Conservation (phyloP, 2,888 invertebrate genomes). For the Acrobasis repandana region DNA sequence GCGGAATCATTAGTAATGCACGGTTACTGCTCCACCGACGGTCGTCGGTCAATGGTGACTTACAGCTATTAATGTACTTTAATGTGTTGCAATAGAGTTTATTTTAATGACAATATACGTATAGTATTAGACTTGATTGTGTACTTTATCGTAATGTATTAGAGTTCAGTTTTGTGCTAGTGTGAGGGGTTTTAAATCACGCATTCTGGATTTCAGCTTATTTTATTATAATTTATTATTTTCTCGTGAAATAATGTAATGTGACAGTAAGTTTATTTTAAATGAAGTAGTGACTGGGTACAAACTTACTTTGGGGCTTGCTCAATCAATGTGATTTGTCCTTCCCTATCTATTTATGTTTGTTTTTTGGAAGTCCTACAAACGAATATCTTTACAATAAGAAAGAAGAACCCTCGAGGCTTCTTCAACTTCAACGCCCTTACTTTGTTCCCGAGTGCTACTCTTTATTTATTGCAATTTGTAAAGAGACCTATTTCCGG, state of each 20-base stretch:
- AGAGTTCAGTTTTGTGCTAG: neutral
- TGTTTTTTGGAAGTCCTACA: too few relatives aligned
- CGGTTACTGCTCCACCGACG: neutral
- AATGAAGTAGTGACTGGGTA: too few relatives aligned
- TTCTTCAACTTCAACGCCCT: neutral
- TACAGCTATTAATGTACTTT: neutral
- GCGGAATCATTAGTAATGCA: constrained; percentile 16
- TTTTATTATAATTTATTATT: too few relatives aligned
- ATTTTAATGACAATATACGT: neutral
- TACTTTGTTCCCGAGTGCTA: neutral
- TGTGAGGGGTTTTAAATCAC: too few relatives aligned
- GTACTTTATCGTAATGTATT: neutral
- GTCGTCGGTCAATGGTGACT: constrained; percentile 1
- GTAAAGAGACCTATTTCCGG: neutral
- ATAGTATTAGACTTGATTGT: too few relatives aligned
- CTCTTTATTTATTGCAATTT: constrained; percentile 15
- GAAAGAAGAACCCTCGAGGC: neutral
- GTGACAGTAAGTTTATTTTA: too few relatives aligned
- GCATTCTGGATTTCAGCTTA: too few relatives aligned
- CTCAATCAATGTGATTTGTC: too few relatives aligned
- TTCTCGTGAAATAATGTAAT: too few relatives aligned
- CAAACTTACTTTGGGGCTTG: too few relatives aligned
- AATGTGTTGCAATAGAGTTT: neutral
- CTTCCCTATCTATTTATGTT: too few relatives aligned
- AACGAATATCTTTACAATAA: too few relatives aligned